Evolutionary conservation across 2,113 vertebrate genomes (phyloP), one percentile per base, ranked within the genome.

Genomic region (Bos indicus): DNA sequence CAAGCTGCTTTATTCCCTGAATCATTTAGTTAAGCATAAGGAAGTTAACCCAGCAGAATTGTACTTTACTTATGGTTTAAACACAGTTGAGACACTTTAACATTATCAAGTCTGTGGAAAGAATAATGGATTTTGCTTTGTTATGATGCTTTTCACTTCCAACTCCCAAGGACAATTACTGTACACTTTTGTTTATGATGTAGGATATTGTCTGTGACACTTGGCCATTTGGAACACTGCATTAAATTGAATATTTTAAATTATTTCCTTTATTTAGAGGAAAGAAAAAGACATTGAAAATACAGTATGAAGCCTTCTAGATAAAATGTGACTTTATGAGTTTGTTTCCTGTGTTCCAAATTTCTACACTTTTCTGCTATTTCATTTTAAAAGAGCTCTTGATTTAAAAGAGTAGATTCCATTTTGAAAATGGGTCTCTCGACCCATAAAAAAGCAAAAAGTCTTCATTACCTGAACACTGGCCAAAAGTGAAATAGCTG

Each of bases 81-180:
- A 94, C 95, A 93, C 97, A 98, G 97, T 88, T 97, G 97, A 98
- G 96, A 93, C 80, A 91, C n/a, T 86, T 97, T 95, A 97, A 94
- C 84, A 92, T 36, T 82, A 48, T 80, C 89, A 93, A 56, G 36
- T 67, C 71, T 77, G 43, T 71, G 36, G 96, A 93, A 97, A 97
- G 89, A 88, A 94, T 95, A 98, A 98, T 96, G 36, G 97, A 97
- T 97, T 98, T 93, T n/a, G 40, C 80, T 83, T 90, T 98, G 52
- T 97, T 95, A 86, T 82, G 92, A 97, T 95, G 56, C 8, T 15
- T 93, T 96, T 96, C 40, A 64, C 90, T 98, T 89, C 28, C 62
- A 17, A 62, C 83, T 98, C 98, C 83, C 94, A 98, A 98, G 80
- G 96, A 98, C 94, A 97, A 92, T 46, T 95, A 95, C 43, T 89